Base-by-base conservation (phyloP, 2,888 invertebrate species). In the Temnothorax rugatulus region DNA sequence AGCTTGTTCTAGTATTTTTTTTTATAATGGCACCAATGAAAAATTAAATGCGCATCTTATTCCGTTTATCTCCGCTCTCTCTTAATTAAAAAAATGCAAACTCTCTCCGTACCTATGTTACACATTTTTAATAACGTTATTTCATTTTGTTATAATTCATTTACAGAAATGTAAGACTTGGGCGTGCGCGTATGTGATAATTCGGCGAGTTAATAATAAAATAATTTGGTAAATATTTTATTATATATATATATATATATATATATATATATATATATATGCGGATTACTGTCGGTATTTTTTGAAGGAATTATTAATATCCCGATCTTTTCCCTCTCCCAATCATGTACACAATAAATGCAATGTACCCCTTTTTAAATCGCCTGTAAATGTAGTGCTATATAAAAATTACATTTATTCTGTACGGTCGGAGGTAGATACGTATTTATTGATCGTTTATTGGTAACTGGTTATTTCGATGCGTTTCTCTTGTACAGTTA, bases 331-430 rank as follows among this genome's bases (percentile, higher is more conserved):
- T 21, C 11, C 2, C 2, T 50, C 21, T 21, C 4, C 4, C 29
- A 54, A 41, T 71, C 38, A 4, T 0, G 18, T 5, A n/a, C 68
- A 9, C 3, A 18, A 68, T 3, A 69, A 15, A 38, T 69, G 25
- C 7, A 34, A 34, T 34, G 13, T 25, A 61, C 4, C 15, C 9
- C 44, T 25, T 47, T 47, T 9, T n/a, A 52, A 52, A 69, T n/a
- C 8, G 50, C 7, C 9, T 18, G 11, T 29, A 66, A 44, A 66
- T 25, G 15, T 66, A 64, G 15, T 41, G n/a, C 11, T 34, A 38
- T n/a, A 38, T 63, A 63, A 21, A 64, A 66, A 25, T 25, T 66
- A 47, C 21, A 64, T 41, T 64, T 66, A 66, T 44, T 66, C 9
- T 47, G 8, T 66, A 66, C 21, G 4, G 25, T 21, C 5, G 21